Evolutionary conservation across 1,140 invertebrate species (phyloP).

Genomic region (Adoxophyes honmai): DNA sequence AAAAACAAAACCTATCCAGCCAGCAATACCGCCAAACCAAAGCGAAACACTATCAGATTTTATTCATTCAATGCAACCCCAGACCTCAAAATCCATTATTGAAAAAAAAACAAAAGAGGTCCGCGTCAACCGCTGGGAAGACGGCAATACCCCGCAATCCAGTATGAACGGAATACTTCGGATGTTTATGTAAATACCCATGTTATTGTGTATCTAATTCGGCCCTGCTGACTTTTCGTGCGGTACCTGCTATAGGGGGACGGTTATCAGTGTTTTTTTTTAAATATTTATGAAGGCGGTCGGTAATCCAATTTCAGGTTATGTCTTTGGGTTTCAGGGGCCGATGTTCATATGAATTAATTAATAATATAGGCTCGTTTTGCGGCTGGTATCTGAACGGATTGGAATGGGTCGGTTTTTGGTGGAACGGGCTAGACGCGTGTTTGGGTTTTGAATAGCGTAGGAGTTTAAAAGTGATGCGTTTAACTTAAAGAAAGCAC

Average conservation of each 20-base stretch:
- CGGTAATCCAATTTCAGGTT: conserved; percentile 74
- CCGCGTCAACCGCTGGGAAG: not conserved
- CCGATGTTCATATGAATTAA: conserved; percentile 64
- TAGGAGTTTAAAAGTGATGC: too few species aligned
- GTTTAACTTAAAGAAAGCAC: too few species aligned
- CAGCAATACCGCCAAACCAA: too few species aligned
- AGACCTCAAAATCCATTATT: not conserved
- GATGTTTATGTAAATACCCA: conserved; percentile 73
- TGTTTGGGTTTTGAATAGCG: too few species aligned
- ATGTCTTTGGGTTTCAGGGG: conserved; percentile 65
- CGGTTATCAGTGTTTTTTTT: conserved; percentile 52
- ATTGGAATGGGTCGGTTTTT: not conserved
- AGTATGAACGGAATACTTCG: conserved; percentile 64
- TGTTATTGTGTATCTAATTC: conserved; percentile 76
- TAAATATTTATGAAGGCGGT: conserved; percentile 72
- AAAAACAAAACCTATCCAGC: too few species aligned
- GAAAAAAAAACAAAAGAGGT: not conserved
- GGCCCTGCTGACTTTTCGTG: conserved; percentile 15
- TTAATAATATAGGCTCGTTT: conserved; percentile 33
- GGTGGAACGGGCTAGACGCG: too few species aligned
- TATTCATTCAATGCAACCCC: not conserved
- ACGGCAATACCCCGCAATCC: conserved; percentile 67
- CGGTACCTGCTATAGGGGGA: too few species aligned
- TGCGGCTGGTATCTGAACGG: not conserved
- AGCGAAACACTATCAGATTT: too few species aligned